These are phyloP conservation scores for Macropus fuliginosus DNA, from an alignment of 2,797 vertebrate genomes.

Conservation along the genomic window DNA sequence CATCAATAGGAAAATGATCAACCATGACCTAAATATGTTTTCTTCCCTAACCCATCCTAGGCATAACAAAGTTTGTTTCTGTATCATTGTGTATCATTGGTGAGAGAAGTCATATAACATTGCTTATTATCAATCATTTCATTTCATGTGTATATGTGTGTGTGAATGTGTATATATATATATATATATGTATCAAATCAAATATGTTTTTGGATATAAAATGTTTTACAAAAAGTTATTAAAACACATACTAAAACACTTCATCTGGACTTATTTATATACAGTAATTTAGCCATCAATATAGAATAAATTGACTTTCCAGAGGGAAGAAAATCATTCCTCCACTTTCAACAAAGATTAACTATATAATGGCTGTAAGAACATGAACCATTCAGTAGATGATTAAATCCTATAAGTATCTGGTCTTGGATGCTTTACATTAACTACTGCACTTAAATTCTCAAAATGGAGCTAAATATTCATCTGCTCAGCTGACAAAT, in stretches of 20 bases:
- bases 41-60: not conserved
- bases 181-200: not conserved
- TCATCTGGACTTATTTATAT: not conserved
- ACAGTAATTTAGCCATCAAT: not conserved
- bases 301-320: not conserved
- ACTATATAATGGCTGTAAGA: not conserved
- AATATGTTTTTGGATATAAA: not conserved
- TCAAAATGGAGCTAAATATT: not conserved
- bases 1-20: not conserved
- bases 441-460: not conserved
- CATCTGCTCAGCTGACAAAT: not conserved
- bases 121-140: not conserved
- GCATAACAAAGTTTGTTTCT: not conserved
- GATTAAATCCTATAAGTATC: not conserved
- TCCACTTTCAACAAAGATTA: not conserved
- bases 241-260: too few relatives aligned
- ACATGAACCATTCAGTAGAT: not conserved
- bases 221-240: not conserved
- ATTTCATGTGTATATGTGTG: not conserved
- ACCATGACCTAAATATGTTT: not conserved
- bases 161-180: too few relatives aligned
- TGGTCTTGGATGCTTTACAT: not conserved
- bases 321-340: not conserved
- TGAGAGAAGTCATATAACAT: not conserved
- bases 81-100: not conserved